Conservation (phyloP, 1,140 invertebrate species). For the Bombyx mori region ASM3026992v2 NC_085107.1:10663001-10663500, state of each 20-base stretch:
- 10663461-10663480: too few species aligned
- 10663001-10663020: slow-evolving; percentile 58
- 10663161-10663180: slow-evolving; percentile 15
- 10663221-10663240: slow-evolving; percentile 17
- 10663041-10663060: slow-evolving; percentile 66
- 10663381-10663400: slow-evolving; percentile 13
- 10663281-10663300: slow-evolving; percentile 21
- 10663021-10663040: slow-evolving; percentile 66
- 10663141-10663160: slow-evolving; percentile 44
- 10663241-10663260: slow-evolving; percentile 2
- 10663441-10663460: too few species aligned
- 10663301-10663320: slow-evolving; percentile 36
- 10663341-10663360: too few species aligned
- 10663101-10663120: slow-evolving; percentile 51
- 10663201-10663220: slow-evolving; percentile 11
- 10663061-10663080: slow-evolving; percentile 44
- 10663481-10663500: too few species aligned
- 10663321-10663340: too few species aligned
- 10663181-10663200: slow-evolving; percentile 7
- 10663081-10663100: slow-evolving; percentile 47
- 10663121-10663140: slow-evolving; percentile 44
- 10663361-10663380: not conserved
- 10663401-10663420: not conserved
- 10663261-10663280: not conserved
- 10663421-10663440: too few species aligned